These are phyloP conservation scores for Pristionchus japonicus DNA, from an alignment of 2,888 invertebrate species.

Conservation along the genomic window DNA sequence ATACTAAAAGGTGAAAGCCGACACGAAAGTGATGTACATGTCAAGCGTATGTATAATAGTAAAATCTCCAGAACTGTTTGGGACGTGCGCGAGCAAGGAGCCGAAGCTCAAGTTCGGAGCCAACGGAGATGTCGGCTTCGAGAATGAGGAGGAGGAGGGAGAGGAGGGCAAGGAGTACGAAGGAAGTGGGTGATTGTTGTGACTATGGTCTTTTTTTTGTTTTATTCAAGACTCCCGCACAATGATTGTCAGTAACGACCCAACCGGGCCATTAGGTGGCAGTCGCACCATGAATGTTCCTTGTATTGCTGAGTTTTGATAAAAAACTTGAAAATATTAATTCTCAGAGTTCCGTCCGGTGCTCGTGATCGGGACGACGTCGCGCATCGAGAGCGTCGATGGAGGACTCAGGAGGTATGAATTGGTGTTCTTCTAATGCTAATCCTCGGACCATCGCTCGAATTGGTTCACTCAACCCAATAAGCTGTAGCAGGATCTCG, in stretches of 20 bases:
- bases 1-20: background rate
- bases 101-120: slow-evolving; percentile 57
- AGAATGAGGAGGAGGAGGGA: slow-evolving; percentile 29
- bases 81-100: slow-evolving; percentile 56
- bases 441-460: background rate
- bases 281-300: no score
- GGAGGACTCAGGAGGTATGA: slow-evolving; percentile 92
- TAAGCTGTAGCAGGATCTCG: background rate
- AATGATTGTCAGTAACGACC: no score
- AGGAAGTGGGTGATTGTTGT: slow-evolving; percentile 42
- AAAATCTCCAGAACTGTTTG: slow-evolving; percentile 58
- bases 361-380: slow-evolving; percentile 91
- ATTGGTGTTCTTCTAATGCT: slow-evolving; percentile 76
- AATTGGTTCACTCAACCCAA: background rate
- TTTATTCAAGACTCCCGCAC: no score
- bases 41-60: background rate
- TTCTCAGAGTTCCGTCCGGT: slow-evolving; percentile 52
- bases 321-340: no score
- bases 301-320: no score
- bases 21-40: no score
- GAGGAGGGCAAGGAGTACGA: slow-evolving; percentile 33
- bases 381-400: slow-evolving; percentile 91
- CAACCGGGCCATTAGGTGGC: no score
- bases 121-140: slow-evolving; percentile 59
- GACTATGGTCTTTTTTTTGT: no score